Evolutionary conservation across 2,888 invertebrate genomes (phyloP).

Genomic region (Neoaliturus tenellus): DNA sequence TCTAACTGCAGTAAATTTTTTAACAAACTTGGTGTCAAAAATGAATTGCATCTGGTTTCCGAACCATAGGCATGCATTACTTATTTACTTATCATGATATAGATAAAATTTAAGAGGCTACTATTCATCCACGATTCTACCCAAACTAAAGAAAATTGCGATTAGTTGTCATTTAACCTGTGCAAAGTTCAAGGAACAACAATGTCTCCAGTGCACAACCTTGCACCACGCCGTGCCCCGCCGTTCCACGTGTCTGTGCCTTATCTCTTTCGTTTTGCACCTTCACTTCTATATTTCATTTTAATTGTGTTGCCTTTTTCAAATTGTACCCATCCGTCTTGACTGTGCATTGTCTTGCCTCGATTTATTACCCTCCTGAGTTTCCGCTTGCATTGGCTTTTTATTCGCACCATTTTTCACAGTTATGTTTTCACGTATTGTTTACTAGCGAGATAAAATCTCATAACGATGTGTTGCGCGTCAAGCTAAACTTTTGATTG

Average conservation of each 20-base stretch:
- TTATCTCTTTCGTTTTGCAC: conserved; percentile 18
- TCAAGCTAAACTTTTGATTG: too few species aligned
- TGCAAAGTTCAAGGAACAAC: neutral
- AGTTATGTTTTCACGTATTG: neutral
- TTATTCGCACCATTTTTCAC: conserved; percentile 1
- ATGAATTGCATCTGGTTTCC: too few species aligned
- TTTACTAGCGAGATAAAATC: neutral
- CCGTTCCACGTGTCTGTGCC: conserved; percentile 11
- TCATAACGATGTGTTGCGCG: too few species aligned
- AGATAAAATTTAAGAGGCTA: too few species aligned
- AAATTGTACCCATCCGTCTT: conserved; percentile 52
- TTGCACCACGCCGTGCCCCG: neutral
- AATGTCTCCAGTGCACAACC: neutral
- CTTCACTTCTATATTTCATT: conserved; percentile 53
- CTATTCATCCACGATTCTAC: too few species aligned
- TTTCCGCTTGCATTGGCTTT: conserved; percentile 22
- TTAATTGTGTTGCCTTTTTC: conserved; percentile 56
- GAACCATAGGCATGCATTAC: too few species aligned
- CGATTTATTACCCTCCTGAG: conserved; percentile 33
- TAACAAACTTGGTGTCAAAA: too few species aligned
- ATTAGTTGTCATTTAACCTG: too few species aligned
- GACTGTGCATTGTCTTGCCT: conserved; percentile 28
- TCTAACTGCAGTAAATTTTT: too few species aligned
- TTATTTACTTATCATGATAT: too few species aligned
- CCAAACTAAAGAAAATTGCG: too few species aligned